Evolutionary conservation across 2,888 invertebrate genomes (phyloP).

Genomic region (Priocnemis perturbator): DNA sequence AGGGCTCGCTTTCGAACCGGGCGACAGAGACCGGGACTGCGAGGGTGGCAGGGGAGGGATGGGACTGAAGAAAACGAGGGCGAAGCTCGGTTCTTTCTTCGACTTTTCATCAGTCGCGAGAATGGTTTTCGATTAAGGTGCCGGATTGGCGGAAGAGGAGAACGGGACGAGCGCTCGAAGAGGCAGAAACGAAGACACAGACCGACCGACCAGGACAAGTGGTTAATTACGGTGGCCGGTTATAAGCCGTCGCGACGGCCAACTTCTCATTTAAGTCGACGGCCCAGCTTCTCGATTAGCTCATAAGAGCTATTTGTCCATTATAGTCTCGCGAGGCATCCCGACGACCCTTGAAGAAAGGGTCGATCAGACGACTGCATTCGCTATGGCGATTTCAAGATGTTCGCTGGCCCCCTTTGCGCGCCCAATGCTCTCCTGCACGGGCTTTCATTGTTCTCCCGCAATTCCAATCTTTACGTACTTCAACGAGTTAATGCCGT

Average conservation of each 20-base stretch:
- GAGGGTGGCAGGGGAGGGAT: background rate
- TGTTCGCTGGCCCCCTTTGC: slow-evolving; percentile 28
- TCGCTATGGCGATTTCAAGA: slow-evolving; percentile 11
- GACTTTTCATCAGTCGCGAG: slow-evolving; percentile 61
- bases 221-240: slow-evolving; percentile 61
- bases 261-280: slow-evolving; percentile 55
- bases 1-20: background rate
- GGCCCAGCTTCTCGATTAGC: slow-evolving; percentile 49
- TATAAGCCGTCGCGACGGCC: slow-evolving; percentile 53
- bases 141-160: slow-evolving; percentile 53
- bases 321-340: slow-evolving; percentile 20
- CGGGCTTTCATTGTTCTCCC: too few species aligned
- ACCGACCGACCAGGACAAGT: slow-evolving; percentile 54
- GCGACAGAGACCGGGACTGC: background rate
- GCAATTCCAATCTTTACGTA: too few species aligned
- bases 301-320: slow-evolving; percentile 42
- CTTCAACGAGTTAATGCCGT: too few species aligned
- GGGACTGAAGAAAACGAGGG: slow-evolving; percentile 16
- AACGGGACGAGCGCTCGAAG: slow-evolving; percentile 30
- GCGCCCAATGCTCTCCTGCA: background rate
- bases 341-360: slow-evolving; percentile 5
- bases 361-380: background rate
- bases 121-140: slow-evolving; percentile 63
- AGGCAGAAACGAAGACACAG: slow-evolving; percentile 45
- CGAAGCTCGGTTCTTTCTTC: slow-evolving; percentile 50